phyloP scores from a whole-genome alignment of 2,888 invertebrate genomes.

The Arrhopalites spinosus region DNA sequence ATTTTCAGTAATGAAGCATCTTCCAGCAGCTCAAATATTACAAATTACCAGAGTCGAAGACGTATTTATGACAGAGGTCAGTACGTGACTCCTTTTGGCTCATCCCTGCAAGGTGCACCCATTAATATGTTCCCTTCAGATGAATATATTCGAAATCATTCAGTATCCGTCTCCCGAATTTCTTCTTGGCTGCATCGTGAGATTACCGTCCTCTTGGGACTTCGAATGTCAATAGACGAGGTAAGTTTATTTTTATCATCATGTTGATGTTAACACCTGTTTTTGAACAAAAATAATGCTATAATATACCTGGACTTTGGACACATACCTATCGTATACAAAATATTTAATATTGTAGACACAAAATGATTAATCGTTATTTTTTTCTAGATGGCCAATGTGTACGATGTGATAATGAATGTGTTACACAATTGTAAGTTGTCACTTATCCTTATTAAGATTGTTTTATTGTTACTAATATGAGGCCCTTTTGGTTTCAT shows the following conservation, averaged over 20 bases:
- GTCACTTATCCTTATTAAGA: too few relatives aligned
- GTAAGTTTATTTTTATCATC: too few relatives aligned
- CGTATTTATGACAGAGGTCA: conserved; percentile 53
- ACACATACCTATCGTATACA: too few relatives aligned
- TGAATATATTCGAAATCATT: conserved; percentile 62
- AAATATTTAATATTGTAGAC: too few relatives aligned
- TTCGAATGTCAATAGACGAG: conserved; percentile 55
- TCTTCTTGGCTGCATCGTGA: conserved; percentile 89
- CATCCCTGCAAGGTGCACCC: conserved; percentile 44
- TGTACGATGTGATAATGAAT: conserved; percentile 72
- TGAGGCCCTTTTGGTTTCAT: too few relatives aligned
- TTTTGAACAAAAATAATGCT: conserved; percentile 10
- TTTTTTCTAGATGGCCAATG: conserved; percentile 67
- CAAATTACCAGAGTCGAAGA: conserved; percentile 51
- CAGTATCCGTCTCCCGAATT: conserved; percentile 78
- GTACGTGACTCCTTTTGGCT: conserved; percentile 50
- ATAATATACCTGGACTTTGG: neutral
- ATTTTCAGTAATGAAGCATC: conserved; percentile 25
- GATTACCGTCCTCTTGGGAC: conserved; percentile 71
- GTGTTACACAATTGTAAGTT: conserved; percentile 68
- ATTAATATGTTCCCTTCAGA: conserved; percentile 44
- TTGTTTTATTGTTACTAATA: too few relatives aligned
- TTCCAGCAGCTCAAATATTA: conserved; percentile 30
- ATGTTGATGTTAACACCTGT: too few relatives aligned
- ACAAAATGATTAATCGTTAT: neutral